These are phyloP conservation scores for Leucoptera coffeella DNA, from an alignment of 2,888 invertebrate species.

Conservation along the genomic window DNA sequence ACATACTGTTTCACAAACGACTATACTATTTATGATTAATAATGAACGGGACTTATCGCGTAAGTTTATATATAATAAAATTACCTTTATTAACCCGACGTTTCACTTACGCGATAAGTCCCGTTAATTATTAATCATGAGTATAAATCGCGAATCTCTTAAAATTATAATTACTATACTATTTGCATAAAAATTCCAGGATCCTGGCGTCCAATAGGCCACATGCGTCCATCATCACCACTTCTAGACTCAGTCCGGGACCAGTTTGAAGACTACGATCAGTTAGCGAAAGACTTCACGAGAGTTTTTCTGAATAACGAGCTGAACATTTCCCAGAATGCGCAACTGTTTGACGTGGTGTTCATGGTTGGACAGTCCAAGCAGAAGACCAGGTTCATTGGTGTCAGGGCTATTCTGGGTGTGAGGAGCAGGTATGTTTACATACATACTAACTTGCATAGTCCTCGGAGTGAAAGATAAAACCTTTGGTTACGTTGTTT, in stretches of 20 bases:
- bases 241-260: conserved; percentile 87
- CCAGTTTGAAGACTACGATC: conserved; percentile 91
- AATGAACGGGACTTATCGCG: too few species aligned
- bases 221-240: conserved; percentile 91
- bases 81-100: too few species aligned
- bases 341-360: conserved; percentile 83
- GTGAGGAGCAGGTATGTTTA: conserved; percentile 78
- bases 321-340: conserved; percentile 69
- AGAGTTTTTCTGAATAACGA: conserved; percentile 81
- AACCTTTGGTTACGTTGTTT: too few species aligned
- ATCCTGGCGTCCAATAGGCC: conserved; percentile 90
- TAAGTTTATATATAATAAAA: too few species aligned
- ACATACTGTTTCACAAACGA: too few species aligned
- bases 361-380: conserved; percentile 89
- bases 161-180: background rate
- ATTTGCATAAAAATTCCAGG: conserved; percentile 29
- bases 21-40: too few species aligned
- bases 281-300: conserved; percentile 88
- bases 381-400: conserved; percentile 85
- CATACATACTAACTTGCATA: too few species aligned
- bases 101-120: background rate
- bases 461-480: too few species aligned
- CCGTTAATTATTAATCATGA: background rate
- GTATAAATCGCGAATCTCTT: background rate
- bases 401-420: conserved; percentile 85